Conservation (phyloP, 2,797 vertebrate genomes). For the Danio jaintianensis region DNA sequence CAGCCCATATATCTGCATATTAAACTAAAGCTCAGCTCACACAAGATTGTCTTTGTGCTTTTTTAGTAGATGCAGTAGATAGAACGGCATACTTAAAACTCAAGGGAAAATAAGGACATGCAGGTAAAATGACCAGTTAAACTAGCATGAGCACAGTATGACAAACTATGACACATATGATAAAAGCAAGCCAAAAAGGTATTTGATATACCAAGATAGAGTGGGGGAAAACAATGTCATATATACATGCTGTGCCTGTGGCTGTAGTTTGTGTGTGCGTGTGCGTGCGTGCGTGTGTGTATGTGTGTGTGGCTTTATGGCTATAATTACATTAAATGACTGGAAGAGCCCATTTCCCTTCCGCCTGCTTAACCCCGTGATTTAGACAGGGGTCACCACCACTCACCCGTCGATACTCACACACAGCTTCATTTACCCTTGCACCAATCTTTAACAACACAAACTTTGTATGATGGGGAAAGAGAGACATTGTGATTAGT, state of each 20-base stretch:
- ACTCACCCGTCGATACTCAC: constrained; percentile 32
- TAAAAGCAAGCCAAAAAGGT: constrained; percentile 1
- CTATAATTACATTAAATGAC: constrained; percentile 42
- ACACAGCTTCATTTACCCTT: constrained; percentile 32
- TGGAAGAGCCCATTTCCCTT: constrained; percentile 26
- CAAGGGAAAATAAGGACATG: constrained; percentile 18
- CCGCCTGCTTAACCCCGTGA: constrained; percentile 17
- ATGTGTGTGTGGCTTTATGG: background rate
- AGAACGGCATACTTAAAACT: constrained; percentile 36
- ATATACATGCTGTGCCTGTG: constrained; percentile 2
- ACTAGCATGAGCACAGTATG: background rate
- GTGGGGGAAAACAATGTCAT: constrained; percentile 9
- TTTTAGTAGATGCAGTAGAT: constrained; percentile 25
- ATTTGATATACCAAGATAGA: constrained; percentile 28
- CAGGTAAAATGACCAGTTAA: constrained; percentile 6
- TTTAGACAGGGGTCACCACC: constrained; percentile 33
- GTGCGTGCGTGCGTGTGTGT: constrained; percentile 8
- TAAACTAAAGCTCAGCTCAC: constrained; percentile 28
- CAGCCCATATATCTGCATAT: background rate
- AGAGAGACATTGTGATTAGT: background rate
- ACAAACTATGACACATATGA: constrained; percentile 9
- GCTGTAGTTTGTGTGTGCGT: constrained; percentile 32
- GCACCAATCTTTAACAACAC: constrained; percentile 23
- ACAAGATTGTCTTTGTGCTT: constrained; percentile 13
- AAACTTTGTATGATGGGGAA: background rate